Base-by-base conservation (phyloP, 1,140 invertebrate species). In the Aricia agestis region DNA sequence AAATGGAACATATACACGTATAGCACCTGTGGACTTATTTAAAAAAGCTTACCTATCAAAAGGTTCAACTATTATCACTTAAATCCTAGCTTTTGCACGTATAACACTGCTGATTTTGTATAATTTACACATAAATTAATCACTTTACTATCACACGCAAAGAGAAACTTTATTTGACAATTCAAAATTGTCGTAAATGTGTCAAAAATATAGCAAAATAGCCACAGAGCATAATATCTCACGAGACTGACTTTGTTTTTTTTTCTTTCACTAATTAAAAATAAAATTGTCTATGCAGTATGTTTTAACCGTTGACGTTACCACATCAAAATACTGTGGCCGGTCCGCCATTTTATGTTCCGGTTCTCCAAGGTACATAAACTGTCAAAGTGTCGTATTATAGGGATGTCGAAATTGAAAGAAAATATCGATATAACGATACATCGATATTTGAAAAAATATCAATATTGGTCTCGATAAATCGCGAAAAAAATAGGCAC, bases 1-100 rank as follows among this genome's bases (percentile, higher is more conserved):
- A 87, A 79, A 85, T 82, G 77, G 73, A 72, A 77, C 74, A 77
- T 70, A 61, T 18, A 59, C 58, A 59, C 11, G 18, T 59, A 59
- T 59, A 59, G n/a, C n/a, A 18, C 58, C 58, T 17, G n/a, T 7
- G 15, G 9, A 59, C 17, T 18, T 10, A 59, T 13, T 1, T 52
- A 1, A 13, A 13, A 13, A 52, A 15, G 45, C 45, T 52, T 52
- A 52, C 45, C 45, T 52, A 52, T 52, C 45, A 13, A 52, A 52
- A 52, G 10, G 9, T 4, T 15, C 45, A 15, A 52, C 10, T 15
- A 10, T 13, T 52, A 52, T 13, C 45, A 52, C 45, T 52, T 52
- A 52, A 9, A 52, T 13, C 13, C 10, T 6, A 52, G 45, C 13
- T 52, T 52, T 1, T 13, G 1, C 45, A 52, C 45, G 45, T 15